Evolutionary conservation across 2,113 vertebrate species (phyloP).

Genomic region (Oncorhynchus tshawytscha): DNA sequence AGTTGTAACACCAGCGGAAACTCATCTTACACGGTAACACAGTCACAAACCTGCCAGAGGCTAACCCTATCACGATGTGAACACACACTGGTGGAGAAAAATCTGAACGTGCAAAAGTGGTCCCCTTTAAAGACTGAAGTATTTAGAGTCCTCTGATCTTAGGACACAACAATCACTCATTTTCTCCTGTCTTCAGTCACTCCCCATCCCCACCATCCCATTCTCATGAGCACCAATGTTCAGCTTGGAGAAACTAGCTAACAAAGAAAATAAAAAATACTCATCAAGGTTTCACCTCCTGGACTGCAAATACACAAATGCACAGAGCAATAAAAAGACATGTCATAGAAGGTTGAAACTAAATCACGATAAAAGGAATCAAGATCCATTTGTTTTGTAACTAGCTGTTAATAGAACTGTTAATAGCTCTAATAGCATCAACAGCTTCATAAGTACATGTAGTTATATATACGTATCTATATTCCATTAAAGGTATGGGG

Average conservation of each 20-base stretch:
- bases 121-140: conserved; percentile 45
- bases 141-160: conserved; percentile 58
- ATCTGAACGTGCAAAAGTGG: conserved; percentile 31
- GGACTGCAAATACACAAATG: conserved; percentile 76
- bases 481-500: conserved; percentile 59
- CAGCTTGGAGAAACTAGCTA: conserved; percentile 59
- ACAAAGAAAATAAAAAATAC: conserved; percentile 66
- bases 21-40: conserved; percentile 25
- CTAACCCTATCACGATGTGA: conserved; percentile 19
- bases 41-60: conserved; percentile 40
- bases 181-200: conserved; percentile 27
- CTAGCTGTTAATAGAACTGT: conserved; percentile 72
- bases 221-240: conserved; percentile 68
- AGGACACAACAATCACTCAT: conserved; percentile 53
- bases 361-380: conserved; percentile 73
- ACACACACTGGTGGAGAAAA: conserved; percentile 22
- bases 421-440: conserved; percentile 67
- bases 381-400: conserved; percentile 67
- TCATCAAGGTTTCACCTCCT: conserved; percentile 65
- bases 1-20: conserved; percentile 11
- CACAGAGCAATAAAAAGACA: conserved; percentile 75
- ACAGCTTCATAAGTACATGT: conserved; percentile 72
- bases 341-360: conserved; percentile 69
- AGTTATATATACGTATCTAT: conserved; percentile 72
- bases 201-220: conserved; percentile 32